A percentile compares a stretch with the other conserved stretches of the same genome.
Evolutionary conservation across 2,797 vertebrate genomes (phyloP).

Genomic region (Phoebastria nigripes): DNA sequence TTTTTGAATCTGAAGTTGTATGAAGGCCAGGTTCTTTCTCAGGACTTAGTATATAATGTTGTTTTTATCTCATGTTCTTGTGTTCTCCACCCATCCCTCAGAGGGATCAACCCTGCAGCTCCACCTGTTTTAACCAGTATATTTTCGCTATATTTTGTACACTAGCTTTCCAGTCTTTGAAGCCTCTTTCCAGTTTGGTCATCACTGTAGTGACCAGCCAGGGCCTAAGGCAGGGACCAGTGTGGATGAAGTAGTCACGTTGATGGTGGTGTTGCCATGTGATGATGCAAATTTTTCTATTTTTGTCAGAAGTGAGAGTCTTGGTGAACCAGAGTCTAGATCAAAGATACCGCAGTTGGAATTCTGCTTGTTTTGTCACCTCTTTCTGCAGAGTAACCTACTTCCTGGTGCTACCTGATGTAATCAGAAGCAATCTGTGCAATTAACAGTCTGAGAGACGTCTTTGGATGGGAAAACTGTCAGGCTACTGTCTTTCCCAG

Average conservation of each 20-base stretch:
- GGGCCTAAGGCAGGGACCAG: background rate
- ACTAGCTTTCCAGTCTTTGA: background rate
- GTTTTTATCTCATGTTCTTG: background rate
- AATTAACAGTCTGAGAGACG: constrained; percentile 38
- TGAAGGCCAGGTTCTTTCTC: background rate
- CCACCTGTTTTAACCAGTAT: background rate
- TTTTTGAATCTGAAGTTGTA: background rate
- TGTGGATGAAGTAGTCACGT: background rate
- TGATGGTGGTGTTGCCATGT: background rate
- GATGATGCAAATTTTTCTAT: background rate
- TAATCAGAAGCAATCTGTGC: constrained; percentile 26
- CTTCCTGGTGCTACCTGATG: background rate
- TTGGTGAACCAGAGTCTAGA: constrained; percentile 12
- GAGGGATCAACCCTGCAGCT: background rate
- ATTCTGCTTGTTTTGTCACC: constrained; percentile 15
- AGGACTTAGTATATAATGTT: background rate
- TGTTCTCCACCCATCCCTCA: background rate
- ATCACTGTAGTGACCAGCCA: background rate
- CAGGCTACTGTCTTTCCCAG: constrained; percentile 18
- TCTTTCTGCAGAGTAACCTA: constrained; percentile 42
- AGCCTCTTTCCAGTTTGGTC: background rate
- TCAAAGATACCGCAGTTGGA: background rate
- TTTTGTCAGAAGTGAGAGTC: background rate
- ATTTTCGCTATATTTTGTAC: background rate
- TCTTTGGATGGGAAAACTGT: constrained; percentile 29